Base-by-base conservation (phyloP, 2,113 vertebrate species). In the Rhinichthys klamathensis region DNA sequence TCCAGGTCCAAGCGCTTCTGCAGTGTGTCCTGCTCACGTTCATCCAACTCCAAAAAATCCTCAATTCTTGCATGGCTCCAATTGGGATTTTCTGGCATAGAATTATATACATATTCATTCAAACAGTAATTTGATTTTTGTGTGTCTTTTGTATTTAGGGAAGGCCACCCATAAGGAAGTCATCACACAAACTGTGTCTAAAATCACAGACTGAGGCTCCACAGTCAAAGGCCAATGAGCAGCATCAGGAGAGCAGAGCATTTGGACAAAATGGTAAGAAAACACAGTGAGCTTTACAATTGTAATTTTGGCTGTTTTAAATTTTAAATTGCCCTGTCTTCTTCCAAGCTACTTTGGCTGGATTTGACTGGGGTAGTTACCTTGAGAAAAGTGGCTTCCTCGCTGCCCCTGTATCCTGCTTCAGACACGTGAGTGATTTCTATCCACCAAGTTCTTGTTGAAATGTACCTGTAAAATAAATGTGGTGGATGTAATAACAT, bases 1-100 rank as follows among this genome's bases (percentile, higher is more conserved):
- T n/a, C 98, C 46, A 99, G 95, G 92, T 96, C 95, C 51, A 99
- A 99, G 90, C 96, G 98, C 58, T 99, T 99, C 93, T 99, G 98
- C 95, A 97, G 95, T 0, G 92, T 93, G 5, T 98, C 97, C 82
- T 99, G 98, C 85, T 97, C 97, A 9, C 95, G 97, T 60, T 98
- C 97, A 0, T 99, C 97, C 51, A 98, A 98, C 92, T 97, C 97
- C 61, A 99, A 98, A 92, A 99, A 96, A 93, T 93, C 97, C 83
- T 97, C 96, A 86, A 95, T 98, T 86, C 87, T 98, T 90, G 97
- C 97, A 21, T 94, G 96, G 35, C 91, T 99, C 15, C 95, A 98
- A 95, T 98, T 99, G 75, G 93, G 82, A 79, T 60, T 32, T 1
- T 81, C 8, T 67, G 35, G 30, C 2, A 27, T 30, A 65, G 9